phyloP scores from a whole-genome alignment of 1,140 invertebrate genomes.

The Chironomus tepperi region DNA sequence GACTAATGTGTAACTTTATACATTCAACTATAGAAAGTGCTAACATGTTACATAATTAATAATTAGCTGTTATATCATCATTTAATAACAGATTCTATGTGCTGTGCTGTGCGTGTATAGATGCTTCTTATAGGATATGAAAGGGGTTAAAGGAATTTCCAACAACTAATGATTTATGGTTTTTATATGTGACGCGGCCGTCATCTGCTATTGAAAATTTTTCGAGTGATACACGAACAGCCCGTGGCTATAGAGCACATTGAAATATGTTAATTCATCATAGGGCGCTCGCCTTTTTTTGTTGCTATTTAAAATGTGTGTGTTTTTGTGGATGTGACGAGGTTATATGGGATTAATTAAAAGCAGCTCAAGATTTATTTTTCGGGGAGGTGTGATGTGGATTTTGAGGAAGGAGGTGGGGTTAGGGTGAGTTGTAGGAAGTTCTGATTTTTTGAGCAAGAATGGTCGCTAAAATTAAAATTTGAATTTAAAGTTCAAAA shows the following conservation, averaged over 20 bases:
- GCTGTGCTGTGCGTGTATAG: neutral
- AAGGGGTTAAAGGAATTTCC: neutral
- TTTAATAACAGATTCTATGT: neutral
- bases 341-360: too few species aligned
- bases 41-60: constrained; percentile 23
- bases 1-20: neutral
- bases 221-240: neutral
- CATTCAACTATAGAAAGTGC: neutral
- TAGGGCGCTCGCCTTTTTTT: too few species aligned
- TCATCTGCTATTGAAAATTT: constrained; percentile 8
- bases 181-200: constrained; percentile 4
- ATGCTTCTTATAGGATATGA: neutral
- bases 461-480: too few species aligned
- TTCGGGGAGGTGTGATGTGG: too few species aligned
- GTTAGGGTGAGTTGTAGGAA: too few species aligned
- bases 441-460: too few species aligned
- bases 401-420: too few species aligned
- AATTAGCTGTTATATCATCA: constrained; percentile 17
- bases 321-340: too few species aligned
- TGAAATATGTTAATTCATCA: too few species aligned
- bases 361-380: too few species aligned
- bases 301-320: too few species aligned
- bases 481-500: too few species aligned
- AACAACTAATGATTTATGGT: constrained; percentile 11
- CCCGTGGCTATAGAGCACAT: constrained; percentile 10